These are phyloP conservation scores for Planococcus citri DNA, from an alignment of 1,140 invertebrate genomes.

Conservation along the genomic window DNA sequence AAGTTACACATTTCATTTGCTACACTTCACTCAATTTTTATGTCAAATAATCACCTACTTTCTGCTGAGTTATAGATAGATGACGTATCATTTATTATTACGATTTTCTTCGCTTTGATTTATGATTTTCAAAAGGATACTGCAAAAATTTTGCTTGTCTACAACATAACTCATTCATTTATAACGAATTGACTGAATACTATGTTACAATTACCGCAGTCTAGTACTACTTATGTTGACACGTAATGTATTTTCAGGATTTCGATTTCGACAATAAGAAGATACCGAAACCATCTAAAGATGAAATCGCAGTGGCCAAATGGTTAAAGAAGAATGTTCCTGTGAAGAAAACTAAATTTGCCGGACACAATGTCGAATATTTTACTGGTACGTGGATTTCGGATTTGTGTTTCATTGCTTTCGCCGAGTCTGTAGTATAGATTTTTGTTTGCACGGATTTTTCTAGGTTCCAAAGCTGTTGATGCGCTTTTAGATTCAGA, in stretches of 20 bases:
- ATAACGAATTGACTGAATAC: no score
- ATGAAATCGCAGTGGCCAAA: constrained; percentile 85
- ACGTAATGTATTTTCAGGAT: constrained; percentile 40
- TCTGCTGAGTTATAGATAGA: no score
- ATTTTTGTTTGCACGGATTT: constrained; percentile 5
- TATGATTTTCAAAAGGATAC: no score
- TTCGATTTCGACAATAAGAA: constrained; percentile 33
- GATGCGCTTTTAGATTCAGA: constrained; percentile 84
- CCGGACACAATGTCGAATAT: constrained; percentile 91
- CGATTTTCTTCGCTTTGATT: no score
- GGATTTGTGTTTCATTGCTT: background rate
- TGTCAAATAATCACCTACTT: no score
- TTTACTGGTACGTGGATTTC: constrained; percentile 60
- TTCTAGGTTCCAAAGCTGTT: constrained; percentile 65
- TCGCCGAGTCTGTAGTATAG: background rate
- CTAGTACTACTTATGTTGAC: background rate
- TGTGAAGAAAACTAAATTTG: constrained; percentile 87
- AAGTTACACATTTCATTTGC: constrained; percentile 24
- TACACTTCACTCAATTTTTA: no score
- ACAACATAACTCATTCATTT: no score
- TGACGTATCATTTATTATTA: no score
- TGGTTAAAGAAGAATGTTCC: constrained; percentile 87
- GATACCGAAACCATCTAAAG: constrained; percentile 67
- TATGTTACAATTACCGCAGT: no score
- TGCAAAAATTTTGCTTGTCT: no score